Conservation (phyloP, 2,797 vertebrate species). For the Lepilemur septentrionalis region DNA sequence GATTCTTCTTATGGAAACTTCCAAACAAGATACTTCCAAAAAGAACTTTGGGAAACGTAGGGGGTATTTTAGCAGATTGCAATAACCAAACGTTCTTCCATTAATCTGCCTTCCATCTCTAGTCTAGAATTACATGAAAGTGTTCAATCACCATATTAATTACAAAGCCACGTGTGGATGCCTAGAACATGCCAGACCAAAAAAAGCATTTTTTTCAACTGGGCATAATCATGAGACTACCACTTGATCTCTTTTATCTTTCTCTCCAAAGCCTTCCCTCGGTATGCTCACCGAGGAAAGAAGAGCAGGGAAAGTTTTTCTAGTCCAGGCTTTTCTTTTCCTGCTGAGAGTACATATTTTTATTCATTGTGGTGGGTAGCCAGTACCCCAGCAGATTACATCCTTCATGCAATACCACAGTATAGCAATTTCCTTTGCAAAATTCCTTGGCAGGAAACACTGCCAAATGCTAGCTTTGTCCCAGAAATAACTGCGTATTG, state of each 20-base stretch:
- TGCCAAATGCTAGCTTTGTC: conserved; percentile 40
- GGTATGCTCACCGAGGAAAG: not conserved
- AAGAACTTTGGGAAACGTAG: not conserved
- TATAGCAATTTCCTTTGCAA: conserved; percentile 33
- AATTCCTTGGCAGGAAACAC: conserved; percentile 49
- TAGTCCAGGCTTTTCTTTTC: not conserved
- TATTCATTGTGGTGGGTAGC: not conserved
- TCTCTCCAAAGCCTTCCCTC: not conserved
- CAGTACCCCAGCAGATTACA: not conserved
- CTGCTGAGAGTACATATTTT: not conserved
- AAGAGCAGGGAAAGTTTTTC: not conserved
- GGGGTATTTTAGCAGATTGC: not conserved
- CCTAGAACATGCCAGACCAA: not conserved
- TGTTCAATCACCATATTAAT: not conserved
- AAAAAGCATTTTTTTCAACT: not conserved
- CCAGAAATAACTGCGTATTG: conserved; percentile 4
- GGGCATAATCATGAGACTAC: not conserved
- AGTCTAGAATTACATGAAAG: not conserved
- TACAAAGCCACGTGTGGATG: not conserved
- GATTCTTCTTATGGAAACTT: not conserved
- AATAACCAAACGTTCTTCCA: not conserved
- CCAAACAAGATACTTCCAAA: not conserved
- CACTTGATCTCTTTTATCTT: not conserved
- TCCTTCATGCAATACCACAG: not conserved
- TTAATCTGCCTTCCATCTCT: not conserved